A percentile compares a stretch with the other conserved stretches of the same genome.
These are phyloP conservation scores for Thamnophis sirtalis DNA, from an alignment of 2,113 vertebrate genomes.

Conservation along the genomic window DNA sequence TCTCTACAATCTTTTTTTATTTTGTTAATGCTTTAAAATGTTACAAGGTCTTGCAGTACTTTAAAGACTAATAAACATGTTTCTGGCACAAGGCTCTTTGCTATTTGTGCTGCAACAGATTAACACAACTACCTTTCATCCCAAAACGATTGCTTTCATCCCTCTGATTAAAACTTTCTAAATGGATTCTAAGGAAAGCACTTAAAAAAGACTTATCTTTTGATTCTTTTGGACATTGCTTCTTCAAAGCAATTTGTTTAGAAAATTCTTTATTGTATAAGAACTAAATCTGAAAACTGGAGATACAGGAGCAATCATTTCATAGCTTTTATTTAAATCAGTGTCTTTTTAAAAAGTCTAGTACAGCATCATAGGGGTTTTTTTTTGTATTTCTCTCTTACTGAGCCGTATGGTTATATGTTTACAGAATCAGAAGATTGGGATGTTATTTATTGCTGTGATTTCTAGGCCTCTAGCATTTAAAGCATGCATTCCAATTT, in stretches of 20 bases:
- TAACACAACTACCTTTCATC: background rate
- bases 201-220: background rate
- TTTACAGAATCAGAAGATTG: background rate
- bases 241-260: background rate
- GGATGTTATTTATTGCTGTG: background rate
- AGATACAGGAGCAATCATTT: background rate
- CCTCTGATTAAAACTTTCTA: background rate
- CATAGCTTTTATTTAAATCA: background rate
- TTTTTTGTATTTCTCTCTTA: background rate
- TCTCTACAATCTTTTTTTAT: background rate
- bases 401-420: background rate
- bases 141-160: background rate
- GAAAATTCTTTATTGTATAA: background rate
- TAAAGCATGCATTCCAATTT: background rate
- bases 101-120: background rate
- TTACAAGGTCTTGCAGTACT: background rate
- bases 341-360: background rate
- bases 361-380: background rate
- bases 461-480: conserved; percentile 16
- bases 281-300: background rate
- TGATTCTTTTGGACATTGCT: conserved; percentile 10
- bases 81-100: background rate
- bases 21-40: background rate
- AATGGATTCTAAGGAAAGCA: background rate
- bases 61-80: background rate